Evolutionary conservation across 2,113 vertebrate species (phyloP).

Genomic region (Bubalus kerabau): DNA sequence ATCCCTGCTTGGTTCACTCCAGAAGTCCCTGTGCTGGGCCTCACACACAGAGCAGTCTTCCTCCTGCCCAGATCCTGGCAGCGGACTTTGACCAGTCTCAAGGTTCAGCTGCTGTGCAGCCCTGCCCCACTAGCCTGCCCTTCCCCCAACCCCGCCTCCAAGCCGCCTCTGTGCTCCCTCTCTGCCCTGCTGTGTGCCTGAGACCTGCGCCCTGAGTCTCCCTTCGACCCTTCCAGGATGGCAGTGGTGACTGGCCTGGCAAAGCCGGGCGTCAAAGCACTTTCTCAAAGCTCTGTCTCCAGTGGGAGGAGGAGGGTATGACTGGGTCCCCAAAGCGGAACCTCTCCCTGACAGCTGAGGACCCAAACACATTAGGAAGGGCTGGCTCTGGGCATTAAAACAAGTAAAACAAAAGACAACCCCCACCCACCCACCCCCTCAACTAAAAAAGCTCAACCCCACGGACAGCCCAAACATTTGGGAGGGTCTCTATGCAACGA

Average conservation of each 20-base stretch:
- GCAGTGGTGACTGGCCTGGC: neutral
- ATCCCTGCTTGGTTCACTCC: neutral
- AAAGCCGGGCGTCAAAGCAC: slow-evolving; percentile 64
- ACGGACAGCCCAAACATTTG: neutral
- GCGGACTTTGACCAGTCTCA: neutral
- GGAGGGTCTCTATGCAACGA: neutral
- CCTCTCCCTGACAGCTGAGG: slow-evolving; percentile 53
- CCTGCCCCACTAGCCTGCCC: neutral
- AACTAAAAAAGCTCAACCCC: neutral
- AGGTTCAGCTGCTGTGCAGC: neutral
- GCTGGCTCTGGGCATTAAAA: slow-evolving; percentile 49
- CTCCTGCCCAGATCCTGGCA: neutral
- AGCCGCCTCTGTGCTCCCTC: neutral
- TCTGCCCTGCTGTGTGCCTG: neutral
- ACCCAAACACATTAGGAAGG: slow-evolving; percentile 71
- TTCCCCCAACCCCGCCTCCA: neutral
- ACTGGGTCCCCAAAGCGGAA: slow-evolving; percentile 34
- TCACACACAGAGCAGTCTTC: rapidly evolving
- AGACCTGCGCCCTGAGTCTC: neutral
- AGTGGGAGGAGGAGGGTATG: slow-evolving; percentile 27
- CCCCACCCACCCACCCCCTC: rapidly evolving
- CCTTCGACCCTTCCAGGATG: neutral
- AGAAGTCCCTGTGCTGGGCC: rapidly evolving
- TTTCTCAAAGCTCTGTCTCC: slow-evolving; percentile 54
- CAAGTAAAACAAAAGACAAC: neutral